Percentiles rank a stretch among this genome's conserved stretches.
Evolutionary conservation across 2,113 vertebrate species (phyloP).

Genomic region (Thomomys bottae): DNA sequence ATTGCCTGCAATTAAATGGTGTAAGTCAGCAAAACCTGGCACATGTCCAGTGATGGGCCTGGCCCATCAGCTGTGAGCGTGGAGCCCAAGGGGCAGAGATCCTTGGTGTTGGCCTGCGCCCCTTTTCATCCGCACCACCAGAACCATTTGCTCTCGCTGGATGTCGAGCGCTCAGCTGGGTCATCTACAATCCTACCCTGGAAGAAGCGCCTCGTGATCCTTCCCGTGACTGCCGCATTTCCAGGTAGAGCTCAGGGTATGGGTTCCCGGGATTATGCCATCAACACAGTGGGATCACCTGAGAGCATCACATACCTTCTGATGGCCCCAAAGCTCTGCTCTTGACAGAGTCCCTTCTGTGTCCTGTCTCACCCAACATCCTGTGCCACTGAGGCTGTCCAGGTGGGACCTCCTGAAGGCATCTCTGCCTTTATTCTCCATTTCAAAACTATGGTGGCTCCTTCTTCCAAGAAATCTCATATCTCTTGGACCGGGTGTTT

Average conservation of each 20-base stretch:
- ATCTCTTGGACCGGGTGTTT: too few species aligned
- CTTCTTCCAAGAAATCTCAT: neutral
- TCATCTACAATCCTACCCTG: fast-evolving
- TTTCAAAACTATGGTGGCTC: fast-evolving
- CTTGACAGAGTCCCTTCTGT: fast-evolving
- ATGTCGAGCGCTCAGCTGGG: fast-evolving
- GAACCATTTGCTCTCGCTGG: neutral
- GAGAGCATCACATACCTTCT: fast-evolving
- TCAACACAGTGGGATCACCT: fast-evolving
- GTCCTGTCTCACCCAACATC: neutral
- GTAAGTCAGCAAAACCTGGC: neutral
- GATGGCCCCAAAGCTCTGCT: fast-evolving
- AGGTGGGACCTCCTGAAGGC: fast-evolving
- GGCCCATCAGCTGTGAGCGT: neutral
- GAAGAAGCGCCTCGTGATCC: neutral
- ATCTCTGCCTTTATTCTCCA: fast-evolving
- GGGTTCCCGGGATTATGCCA: fast-evolving
- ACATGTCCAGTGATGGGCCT: neutral
- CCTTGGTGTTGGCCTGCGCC: fast-evolving
- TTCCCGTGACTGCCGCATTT: fast-evolving
- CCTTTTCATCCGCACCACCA: fast-evolving
- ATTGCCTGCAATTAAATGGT: slow-evolving; percentile 14
- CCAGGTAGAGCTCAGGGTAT: fast-evolving
- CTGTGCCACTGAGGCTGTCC: fast-evolving
- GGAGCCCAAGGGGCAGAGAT: fast-evolving